Percentiles rank a stretch among this genome's conserved stretches.
phyloP scores from a whole-genome alignment of 2,888 invertebrate genomes.

The Clepsis dumicolana region DNA sequence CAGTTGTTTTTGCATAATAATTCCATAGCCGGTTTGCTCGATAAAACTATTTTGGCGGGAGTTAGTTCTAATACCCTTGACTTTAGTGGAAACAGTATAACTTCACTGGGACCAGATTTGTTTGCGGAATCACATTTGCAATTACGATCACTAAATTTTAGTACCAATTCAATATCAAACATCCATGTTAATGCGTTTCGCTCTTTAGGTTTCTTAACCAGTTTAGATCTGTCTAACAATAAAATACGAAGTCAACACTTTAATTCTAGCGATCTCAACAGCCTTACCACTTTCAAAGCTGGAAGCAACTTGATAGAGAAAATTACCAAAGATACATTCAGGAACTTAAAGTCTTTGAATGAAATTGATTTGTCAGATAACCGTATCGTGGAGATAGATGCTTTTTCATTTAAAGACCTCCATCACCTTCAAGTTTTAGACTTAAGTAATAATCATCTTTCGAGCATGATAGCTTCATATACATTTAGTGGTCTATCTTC shows the following conservation, averaged over 20 bases:
- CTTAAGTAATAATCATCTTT: slow-evolving; percentile 42
- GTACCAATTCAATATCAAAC: slow-evolving; percentile 20
- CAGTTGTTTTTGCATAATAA: slow-evolving; percentile 20
- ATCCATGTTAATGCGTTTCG: slow-evolving; percentile 19
- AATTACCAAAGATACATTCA: slow-evolving; percentile 7
- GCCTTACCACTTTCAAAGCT: not conserved
- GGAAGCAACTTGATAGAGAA: slow-evolving; percentile 4
- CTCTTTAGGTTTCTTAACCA: slow-evolving; percentile 1
- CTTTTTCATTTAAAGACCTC: slow-evolving; percentile 41
- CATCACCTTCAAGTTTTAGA: slow-evolving; percentile 37
- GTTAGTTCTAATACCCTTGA: slow-evolving; percentile 14
- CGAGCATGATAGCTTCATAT: slow-evolving; percentile 30
- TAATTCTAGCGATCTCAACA: slow-evolving; percentile 11
- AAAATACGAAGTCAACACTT: slow-evolving; percentile 21
- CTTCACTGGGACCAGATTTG: slow-evolving; percentile 14
- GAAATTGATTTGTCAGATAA: slow-evolving; percentile 29
- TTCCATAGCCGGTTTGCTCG: slow-evolving; percentile 16
- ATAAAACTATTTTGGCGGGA: slow-evolving; percentile 18
- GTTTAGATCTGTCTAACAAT: slow-evolving; percentile 37
- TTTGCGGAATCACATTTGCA: slow-evolving; percentile 12
- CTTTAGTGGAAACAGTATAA: slow-evolving; percentile 22
- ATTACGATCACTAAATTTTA: slow-evolving; percentile 25
- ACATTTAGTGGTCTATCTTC: slow-evolving; percentile 39
- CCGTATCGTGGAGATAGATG: slow-evolving; percentile 34
- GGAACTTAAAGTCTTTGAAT: not conserved